Conservation (phyloP, 2,797 vertebrate genomes). For the Lithobates pipiens region DNA sequence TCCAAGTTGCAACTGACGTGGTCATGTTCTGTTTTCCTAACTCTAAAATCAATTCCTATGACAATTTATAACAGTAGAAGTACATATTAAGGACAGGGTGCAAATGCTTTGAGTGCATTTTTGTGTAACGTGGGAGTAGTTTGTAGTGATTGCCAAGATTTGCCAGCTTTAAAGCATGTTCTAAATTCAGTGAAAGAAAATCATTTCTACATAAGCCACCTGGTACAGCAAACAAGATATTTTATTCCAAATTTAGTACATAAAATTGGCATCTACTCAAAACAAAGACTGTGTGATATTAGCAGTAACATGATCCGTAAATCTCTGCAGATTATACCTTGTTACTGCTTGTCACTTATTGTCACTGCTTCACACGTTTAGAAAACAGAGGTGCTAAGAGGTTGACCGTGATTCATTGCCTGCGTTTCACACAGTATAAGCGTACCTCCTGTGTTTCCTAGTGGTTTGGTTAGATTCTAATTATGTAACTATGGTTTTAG, state of each 20-base stretch:
- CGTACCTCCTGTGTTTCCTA: not conserved
- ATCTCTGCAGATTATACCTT: conserved; percentile 48
- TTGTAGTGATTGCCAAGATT: not conserved
- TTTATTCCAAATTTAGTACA: conserved; percentile 12
- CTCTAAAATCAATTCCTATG: not conserved
- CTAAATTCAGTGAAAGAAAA: not conserved
- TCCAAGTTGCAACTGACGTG: no score
- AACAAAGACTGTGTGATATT: conserved; percentile 42
- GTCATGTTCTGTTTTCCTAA: no score
- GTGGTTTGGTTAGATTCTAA: not conserved
- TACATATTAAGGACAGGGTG: not conserved
- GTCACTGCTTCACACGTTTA: conserved; percentile 29
- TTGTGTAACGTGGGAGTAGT: not conserved
- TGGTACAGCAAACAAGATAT: conserved; percentile 8
- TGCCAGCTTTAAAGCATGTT: not conserved
- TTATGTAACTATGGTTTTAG: conserved; percentile 3
- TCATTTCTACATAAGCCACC: conserved; percentile 1
- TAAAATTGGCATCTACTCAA: conserved; percentile 35
- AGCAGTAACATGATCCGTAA: conserved; percentile 39
- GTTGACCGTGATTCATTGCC: not conserved
- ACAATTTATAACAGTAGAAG: not conserved
- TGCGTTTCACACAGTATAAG: not conserved
- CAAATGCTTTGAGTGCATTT: not conserved
- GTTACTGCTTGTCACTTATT: conserved; percentile 40
- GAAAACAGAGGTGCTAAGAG: conserved; percentile 31